A percentile compares a stretch with the other conserved stretches of the same genome.
Evolutionary conservation across 2,888 invertebrate species (phyloP).

Genomic region (Cataglyphis altisquamis): DNA sequence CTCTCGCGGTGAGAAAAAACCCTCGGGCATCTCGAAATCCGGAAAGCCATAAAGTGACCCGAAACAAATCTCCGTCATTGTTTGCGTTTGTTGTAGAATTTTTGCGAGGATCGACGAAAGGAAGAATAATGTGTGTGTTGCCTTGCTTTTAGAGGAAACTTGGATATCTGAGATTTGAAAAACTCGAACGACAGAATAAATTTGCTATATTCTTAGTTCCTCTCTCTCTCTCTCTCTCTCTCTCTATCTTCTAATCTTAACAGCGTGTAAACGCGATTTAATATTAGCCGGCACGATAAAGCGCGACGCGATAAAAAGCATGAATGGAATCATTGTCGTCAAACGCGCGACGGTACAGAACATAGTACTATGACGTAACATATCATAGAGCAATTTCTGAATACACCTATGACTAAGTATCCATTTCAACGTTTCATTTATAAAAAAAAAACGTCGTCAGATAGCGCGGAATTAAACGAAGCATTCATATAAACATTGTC

Average conservation of each 20-base stretch:
- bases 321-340: slow-evolving; percentile 46
- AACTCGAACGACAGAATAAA: not conserved
- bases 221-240: not conserved
- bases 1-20: slow-evolving; percentile 7
- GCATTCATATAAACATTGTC: not conserved
- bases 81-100: slow-evolving; percentile 36
- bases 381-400: slow-evolving; percentile 22
- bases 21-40: slow-evolving; percentile 53
- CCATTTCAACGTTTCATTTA: not conserved
- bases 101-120: slow-evolving; percentile 46
- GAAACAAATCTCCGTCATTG: slow-evolving; percentile 40
- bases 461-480: slow-evolving; percentile 6
- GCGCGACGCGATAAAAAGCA: slow-evolving; percentile 39
- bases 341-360: slow-evolving; percentile 22
- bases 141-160: not conserved
- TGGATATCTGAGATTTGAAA: not conserved
- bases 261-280: slow-evolving; percentile 37
- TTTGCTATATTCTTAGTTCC: slow-evolving; percentile 29
- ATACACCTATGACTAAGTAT: not conserved
- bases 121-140: not conserved
- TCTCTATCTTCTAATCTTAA: slow-evolving; percentile 13
- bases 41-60: slow-evolving; percentile 70
- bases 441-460: not conserved
- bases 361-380: slow-evolving; percentile 36
- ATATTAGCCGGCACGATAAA: slow-evolving; percentile 47